A percentile compares a stretch with the other conserved stretches of the same genome.
Evolutionary conservation across 2,888 invertebrate genomes (phyloP).

Genomic region (Rambutsinella grinnellia): DNA sequence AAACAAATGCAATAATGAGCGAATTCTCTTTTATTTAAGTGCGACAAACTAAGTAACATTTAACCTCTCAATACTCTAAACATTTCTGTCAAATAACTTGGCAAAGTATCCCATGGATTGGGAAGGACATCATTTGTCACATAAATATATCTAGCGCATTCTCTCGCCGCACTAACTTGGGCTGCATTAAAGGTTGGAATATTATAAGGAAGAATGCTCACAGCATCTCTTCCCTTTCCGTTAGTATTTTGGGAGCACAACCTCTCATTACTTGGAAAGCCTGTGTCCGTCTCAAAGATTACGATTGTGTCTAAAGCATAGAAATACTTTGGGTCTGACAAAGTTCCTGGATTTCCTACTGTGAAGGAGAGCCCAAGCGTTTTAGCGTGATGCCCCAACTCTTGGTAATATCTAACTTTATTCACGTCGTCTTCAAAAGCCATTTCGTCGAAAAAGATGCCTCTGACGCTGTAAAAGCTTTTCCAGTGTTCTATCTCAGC

Average conservation of each 20-base stretch:
- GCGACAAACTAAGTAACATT: too few species aligned
- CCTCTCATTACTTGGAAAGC: conserved; percentile 38
- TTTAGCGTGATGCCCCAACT: conserved; percentile 38
- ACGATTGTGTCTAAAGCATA: conserved; percentile 59
- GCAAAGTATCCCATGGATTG: conserved; percentile 63
- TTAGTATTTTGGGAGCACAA: conserved; percentile 35
- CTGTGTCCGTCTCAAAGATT: conserved; percentile 53
- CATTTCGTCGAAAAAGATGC: conserved; percentile 66
- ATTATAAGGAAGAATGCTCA: conserved; percentile 60
- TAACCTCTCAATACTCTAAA: conserved; percentile 45
- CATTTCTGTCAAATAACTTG: conserved; percentile 51
- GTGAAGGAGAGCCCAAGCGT: conserved; percentile 44
- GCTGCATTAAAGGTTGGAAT: conserved; percentile 21
- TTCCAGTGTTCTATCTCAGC: conserved; percentile 56
- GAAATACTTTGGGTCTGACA: conserved; percentile 43
- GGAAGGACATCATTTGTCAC: conserved; percentile 51
- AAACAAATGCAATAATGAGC: too few species aligned
- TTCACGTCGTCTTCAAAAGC: conserved; percentile 20
- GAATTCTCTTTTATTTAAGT: too few species aligned
- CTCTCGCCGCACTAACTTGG: conserved; percentile 34
- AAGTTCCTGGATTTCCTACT: conserved; percentile 62
- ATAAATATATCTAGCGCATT: conserved; percentile 57
- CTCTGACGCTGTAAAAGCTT: conserved; percentile 40
- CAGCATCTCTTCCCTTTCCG: conserved; percentile 35
- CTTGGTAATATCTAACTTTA: conserved; percentile 37